phyloP scores from a whole-genome alignment of 2,797 vertebrate species.

The Arremon aurantiirostris region DNA sequence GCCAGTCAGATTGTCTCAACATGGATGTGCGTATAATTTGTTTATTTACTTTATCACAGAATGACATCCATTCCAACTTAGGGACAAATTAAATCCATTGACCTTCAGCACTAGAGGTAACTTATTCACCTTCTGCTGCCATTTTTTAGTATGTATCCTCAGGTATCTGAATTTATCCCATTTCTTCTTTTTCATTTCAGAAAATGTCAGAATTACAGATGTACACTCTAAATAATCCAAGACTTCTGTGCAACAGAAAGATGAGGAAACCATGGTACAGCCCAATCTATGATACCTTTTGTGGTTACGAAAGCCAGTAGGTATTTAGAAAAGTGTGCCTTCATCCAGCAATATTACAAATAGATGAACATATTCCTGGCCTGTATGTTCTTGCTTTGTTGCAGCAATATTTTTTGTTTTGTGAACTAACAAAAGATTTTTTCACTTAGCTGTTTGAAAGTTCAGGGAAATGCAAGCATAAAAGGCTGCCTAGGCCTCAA shows the following conservation, averaged over 20 bases:
- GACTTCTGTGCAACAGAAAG: neutral
- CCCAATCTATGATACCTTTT: neutral
- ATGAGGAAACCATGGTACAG: neutral
- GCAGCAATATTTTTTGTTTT: neutral
- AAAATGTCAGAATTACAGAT: neutral
- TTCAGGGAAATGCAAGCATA: neutral
- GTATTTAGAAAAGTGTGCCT: neutral
- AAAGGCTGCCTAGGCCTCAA: neutral
- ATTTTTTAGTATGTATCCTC: neutral
- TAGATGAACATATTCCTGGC: neutral
- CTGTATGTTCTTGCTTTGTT: neutral
- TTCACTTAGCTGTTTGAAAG: neutral
- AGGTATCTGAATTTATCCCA: neutral
- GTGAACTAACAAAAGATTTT: neutral
- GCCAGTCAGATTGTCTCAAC: neutral
- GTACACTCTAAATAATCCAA: neutral
- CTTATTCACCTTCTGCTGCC: neutral
- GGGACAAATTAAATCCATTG: neutral
- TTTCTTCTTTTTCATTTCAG: neutral
- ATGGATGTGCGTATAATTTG: neutral
- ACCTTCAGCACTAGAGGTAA: neutral
- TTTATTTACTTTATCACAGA: constrained; percentile 7
- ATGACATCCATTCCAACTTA: neutral
- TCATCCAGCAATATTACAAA: neutral
- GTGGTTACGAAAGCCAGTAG: neutral